These are phyloP conservation scores for Blastobasis lacticolella DNA, from an alignment of 2,888 invertebrate species.

Conservation along the genomic window DNA sequence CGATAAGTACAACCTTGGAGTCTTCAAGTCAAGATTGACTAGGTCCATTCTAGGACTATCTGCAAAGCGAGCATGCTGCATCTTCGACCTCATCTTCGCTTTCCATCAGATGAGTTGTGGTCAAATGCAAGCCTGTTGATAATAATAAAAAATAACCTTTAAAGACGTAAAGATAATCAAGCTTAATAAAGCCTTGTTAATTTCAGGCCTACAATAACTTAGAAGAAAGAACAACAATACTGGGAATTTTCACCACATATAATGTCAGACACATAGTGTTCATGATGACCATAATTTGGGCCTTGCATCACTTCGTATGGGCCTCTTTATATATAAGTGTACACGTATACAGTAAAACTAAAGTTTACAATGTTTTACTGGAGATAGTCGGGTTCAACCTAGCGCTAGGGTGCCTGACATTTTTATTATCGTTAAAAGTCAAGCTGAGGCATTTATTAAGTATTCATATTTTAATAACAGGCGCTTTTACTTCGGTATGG, in stretches of 20 bases:
- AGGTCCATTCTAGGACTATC: no score
- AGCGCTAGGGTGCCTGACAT: slow-evolving; percentile 33
- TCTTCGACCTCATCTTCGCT: no score
- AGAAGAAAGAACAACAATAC: slow-evolving; percentile 48
- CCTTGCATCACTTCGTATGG: slow-evolving; percentile 42
- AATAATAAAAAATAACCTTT: no score
- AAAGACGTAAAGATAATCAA: no score
- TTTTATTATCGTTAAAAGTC: slow-evolving; percentile 33
- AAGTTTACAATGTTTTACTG: slow-evolving; percentile 22
- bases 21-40: no score
- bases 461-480: slow-evolving; percentile 37
- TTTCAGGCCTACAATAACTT: slow-evolving; percentile 56
- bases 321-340: slow-evolving; percentile 44
- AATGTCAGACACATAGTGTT: slow-evolving; percentile 40
- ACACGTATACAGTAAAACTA: slow-evolving; percentile 31
- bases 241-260: slow-evolving; percentile 38
- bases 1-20: no score
- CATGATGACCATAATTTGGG: slow-evolving; percentile 37
- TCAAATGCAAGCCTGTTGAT: no score
- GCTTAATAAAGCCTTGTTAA: not conserved
- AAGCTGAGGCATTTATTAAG: slow-evolving; percentile 36
- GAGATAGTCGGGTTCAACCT: slow-evolving; percentile 32
- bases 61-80: no score
- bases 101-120: no score
- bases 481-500: slow-evolving; percentile 22